Percentiles rank a stretch among this genome's conserved stretches.
Conservation (phyloP, 2,797 vertebrate genomes). For the Coendou prehensilis region DNA sequence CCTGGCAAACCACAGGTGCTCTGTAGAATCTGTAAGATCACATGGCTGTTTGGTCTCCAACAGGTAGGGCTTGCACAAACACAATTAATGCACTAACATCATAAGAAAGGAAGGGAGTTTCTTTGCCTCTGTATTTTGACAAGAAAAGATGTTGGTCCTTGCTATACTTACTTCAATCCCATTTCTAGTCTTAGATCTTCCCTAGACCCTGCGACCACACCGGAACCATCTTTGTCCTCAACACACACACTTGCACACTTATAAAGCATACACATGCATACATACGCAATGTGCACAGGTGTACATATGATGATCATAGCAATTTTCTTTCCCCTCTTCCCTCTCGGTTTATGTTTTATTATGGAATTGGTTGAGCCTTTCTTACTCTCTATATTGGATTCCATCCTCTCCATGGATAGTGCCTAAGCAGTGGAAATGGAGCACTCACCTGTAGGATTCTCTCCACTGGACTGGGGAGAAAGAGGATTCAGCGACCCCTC, state of each 20-base stretch:
- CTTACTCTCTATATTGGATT: background rate
- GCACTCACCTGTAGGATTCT: background rate
- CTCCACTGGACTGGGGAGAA: background rate
- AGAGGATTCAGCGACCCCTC: background rate
- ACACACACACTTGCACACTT: background rate
- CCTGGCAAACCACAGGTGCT: background rate
- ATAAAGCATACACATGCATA: background rate
- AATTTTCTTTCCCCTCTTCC: background rate
- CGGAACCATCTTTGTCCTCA: background rate
- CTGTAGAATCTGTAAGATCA: background rate
- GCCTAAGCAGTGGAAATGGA: background rate
- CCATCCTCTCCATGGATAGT: background rate
- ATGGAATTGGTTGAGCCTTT: background rate
- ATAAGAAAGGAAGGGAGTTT: background rate
- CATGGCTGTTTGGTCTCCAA: background rate
- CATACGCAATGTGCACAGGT: background rate
- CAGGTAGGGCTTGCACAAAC: background rate
- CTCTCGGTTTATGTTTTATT: background rate
- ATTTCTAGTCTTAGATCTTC: background rate
- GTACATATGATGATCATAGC: background rate
- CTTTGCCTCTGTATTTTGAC: background rate
- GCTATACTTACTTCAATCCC: background rate
- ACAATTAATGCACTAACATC: background rate
- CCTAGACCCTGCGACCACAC: background rate
- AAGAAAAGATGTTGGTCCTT: conserved; percentile 9